Conservation (phyloP, 1,140 invertebrate species). For the Aradophagus sp. region DNA sequence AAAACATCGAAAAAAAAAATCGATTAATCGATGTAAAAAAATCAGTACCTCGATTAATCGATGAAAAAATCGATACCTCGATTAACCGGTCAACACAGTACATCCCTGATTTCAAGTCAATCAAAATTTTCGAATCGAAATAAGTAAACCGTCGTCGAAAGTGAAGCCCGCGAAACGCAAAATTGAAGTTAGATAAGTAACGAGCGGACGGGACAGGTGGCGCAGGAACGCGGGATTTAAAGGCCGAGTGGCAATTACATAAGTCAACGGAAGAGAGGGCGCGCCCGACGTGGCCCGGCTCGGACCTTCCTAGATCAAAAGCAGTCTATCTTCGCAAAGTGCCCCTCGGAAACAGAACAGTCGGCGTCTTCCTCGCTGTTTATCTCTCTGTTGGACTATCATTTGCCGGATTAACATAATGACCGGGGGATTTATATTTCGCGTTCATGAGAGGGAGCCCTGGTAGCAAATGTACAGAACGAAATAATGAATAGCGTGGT, state of each 20-base stretch:
- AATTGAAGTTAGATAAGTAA: too few relatives aligned
- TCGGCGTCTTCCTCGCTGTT: conserved; percentile 40
- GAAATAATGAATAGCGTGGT: conserved; percentile 75
- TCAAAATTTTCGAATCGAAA: too few relatives aligned
- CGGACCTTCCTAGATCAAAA: conserved; percentile 51
- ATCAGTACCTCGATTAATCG: too few relatives aligned
- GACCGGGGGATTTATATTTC: conserved; percentile 72
- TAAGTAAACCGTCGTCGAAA: too few relatives aligned
- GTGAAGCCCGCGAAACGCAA: too few relatives aligned
- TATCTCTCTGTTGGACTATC: conserved; percentile 63
- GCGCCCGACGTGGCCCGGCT: conserved; percentile 15
- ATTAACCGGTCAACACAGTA: too few relatives aligned
- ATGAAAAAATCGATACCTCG: too few relatives aligned
- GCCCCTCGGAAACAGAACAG: conserved; percentile 32
- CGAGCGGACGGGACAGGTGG: too few relatives aligned
- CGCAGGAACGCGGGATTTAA: too few relatives aligned
- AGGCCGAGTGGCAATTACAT: conserved; percentile 25
- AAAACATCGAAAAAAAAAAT: too few relatives aligned
- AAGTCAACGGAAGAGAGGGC: conserved; percentile 42
- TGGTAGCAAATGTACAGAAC: conserved; percentile 74
- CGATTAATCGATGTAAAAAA: too few relatives aligned
- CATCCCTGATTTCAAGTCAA: too few relatives aligned
- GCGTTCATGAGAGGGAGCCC: conserved; percentile 55
- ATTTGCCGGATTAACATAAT: conserved; percentile 75
- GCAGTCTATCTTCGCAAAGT: conserved; percentile 45